Conservation (phyloP, 2,797 vertebrate genomes). For the Xerus rutilus region DNA sequence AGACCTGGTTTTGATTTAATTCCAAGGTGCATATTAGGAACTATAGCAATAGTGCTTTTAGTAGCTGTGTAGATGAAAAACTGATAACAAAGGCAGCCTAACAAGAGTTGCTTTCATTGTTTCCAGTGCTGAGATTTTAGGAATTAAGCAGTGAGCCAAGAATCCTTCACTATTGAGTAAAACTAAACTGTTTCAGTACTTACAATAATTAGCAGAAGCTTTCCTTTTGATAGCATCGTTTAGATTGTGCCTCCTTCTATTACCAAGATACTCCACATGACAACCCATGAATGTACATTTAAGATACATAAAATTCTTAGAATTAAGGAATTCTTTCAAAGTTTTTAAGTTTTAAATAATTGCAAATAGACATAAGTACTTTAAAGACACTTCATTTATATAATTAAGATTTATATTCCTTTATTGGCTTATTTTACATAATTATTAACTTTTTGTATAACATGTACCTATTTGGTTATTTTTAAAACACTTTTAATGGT, state of each 20-base stretch:
- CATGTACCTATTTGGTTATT: conserved; percentile 35
- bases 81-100: conserved; percentile 14
- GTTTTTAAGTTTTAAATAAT: conserved; percentile 60
- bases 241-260: background rate
- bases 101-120: conserved; percentile 58
- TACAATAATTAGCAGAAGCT: conserved; percentile 61
- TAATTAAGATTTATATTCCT: conserved; percentile 16
- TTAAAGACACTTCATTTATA: conserved; percentile 32
- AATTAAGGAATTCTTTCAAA: conserved; percentile 60
- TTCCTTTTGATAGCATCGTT: conserved; percentile 31
- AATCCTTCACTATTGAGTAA: conserved; percentile 24
- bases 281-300: conserved; percentile 13
- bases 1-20: conserved; percentile 71
- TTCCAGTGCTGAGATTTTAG: conserved; percentile 58
- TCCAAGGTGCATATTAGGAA: conserved; percentile 46
- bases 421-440: conserved; percentile 46
- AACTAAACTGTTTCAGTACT: conserved; percentile 25
- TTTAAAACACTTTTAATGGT: conserved; percentile 36
- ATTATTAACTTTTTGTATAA: conserved; percentile 19
- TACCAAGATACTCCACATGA: conserved; percentile 15
- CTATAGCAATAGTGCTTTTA: conserved; percentile 57
- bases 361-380: conserved; percentile 35
- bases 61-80: conserved; percentile 57
- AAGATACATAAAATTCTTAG: background rate
- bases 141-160: conserved; percentile 59